Evolutionary conservation across 2,113 vertebrate species (phyloP), one percentile per base, ranked within the genome.

Genomic region (Lonchura striata): DNA sequence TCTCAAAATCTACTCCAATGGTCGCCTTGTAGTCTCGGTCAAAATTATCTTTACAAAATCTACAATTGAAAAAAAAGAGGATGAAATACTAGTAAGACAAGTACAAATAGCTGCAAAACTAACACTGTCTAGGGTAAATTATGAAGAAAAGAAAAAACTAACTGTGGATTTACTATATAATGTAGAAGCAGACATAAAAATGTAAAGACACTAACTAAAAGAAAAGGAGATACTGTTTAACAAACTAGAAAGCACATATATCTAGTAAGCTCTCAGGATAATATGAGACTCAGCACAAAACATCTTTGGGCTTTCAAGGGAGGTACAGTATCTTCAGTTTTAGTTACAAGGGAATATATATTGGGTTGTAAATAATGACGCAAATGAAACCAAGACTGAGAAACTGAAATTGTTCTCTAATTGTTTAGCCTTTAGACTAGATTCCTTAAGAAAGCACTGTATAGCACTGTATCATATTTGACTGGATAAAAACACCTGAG

Each of bases 1-100:
- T 99, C 96, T 99, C 99, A 95, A 99, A 99, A 97, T 99, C 99
- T 17, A 99, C 99, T 30, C 99, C 99, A 5, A 99, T 99, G 27
- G 99, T 99, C 3, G 99, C 99, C 94, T 99, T 99, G 95, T 99
- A 99, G 94, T 99, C 97, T 41, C 98, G 97, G 84, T 98, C 98
- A 95, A 99, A 99, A 27, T 92, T 96, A 63, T 98, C 98, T 95
- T 99, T 99, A 96, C 99, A 99, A 95, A 99, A 99, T 94, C 99
- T 99, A 95, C 10, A 87, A 88, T 66, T 24, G 9, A 81, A 71
- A 75, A 22, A 53, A 46, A 24, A 16, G 11, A 21, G 27, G 33
- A 86, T 41, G 3, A 94, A 86, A 79, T 39, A 42, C 6, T 44
- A 65, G 14, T 22, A 76, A 80, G 15, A 60, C 10, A 79, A 63